Base-by-base conservation (phyloP, 1,140 invertebrate species). In the Nasonia longicornis region DNA sequence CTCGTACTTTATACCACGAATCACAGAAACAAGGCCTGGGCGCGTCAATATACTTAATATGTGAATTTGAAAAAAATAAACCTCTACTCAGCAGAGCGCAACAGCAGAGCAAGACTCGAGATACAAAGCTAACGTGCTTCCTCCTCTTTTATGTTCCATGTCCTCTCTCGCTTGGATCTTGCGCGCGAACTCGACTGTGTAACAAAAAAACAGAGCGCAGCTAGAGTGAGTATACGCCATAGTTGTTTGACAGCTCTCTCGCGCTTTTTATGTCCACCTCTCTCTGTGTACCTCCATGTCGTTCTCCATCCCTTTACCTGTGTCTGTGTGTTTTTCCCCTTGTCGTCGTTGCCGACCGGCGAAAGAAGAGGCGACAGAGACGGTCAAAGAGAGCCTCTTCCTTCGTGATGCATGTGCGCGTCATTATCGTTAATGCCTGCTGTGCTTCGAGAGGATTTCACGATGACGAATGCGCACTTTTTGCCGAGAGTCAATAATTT, bases 201-300 rank as follows among this genome's bases (percentile, higher is more conserved):
- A 58, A 77, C 45, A 58, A 58, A 58, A 58, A 58, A 58, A 52
- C 83, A 84, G 83, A 84, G 81, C 83, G 85, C 92, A 92, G 85
- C 89, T 92, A 87, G 92, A 92, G 92, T 92, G 87, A 92, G 92
- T 92, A 91, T 87, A 67, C 35, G 42, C 63, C 52, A 75, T 64
- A 77, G 69, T 58, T 67, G 75, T 80, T 80, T 66, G 52, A 29
- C 70, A 52, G 71, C 82, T 35, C 77, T 84, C 74, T 83, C 82
- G 88, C 78, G 86, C 87, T 89, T 92, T 71, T 42, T 16, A 52
- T 52, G 48, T 26, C 52, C 20, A 12, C 20, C 3, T 58, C 14
- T n/a, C 35, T 72, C 20, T 72, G 16, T 42, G 7, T 35, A 38
- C 35, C 4, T 38, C 35, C 35, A 38, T n/a, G 20, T 58, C 16